Percentiles rank a stretch among this genome's conserved stretches.
phyloP scores from a whole-genome alignment of 35 echinoderm and acorn worm species.

The Heliocidaris erythrogramma region DNA sequence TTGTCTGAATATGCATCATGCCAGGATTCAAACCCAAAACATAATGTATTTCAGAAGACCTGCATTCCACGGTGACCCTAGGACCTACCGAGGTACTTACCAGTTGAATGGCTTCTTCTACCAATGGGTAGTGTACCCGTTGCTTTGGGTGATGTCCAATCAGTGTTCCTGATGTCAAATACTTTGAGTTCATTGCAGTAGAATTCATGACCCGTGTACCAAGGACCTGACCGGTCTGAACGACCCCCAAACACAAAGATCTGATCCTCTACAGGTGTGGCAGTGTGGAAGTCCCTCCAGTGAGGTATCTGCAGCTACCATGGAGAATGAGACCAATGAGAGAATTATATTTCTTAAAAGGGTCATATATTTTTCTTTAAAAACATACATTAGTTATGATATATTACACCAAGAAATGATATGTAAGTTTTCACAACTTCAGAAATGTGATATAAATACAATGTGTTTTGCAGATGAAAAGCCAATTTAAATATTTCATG shows the following conservation, averaged over 20 bases:
- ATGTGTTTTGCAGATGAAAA: no score
- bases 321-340: not conserved
- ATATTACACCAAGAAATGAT: no score
- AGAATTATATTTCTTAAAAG: not conserved
- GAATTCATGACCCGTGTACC: slow-evolving; percentile 81
- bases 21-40: not conserved
- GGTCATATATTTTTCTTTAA: no score
- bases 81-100: slow-evolving; percentile 47
- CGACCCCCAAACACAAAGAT: slow-evolving; percentile 96
- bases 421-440: no score
- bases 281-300: slow-evolving; percentile 93
- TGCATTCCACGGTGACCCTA: not conserved
- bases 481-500: no score
- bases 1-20: not conserved
- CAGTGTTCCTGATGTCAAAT: slow-evolving; percentile 83
- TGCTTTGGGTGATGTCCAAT: slow-evolving; percentile 59
- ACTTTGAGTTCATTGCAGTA: slow-evolving; percentile 89
- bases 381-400: no score
- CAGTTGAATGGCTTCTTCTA: slow-evolving; percentile 87
- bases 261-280: slow-evolving; percentile 60
- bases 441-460: no score
- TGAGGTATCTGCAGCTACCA: slow-evolving; percentile 54
- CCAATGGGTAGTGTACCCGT: slow-evolving; percentile 63
- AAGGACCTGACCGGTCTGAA: slow-evolving; percentile 74
- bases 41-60: not conserved